phyloP scores from a whole-genome alignment of 2,797 vertebrate genomes.

The Somateria mollissima region DNA sequence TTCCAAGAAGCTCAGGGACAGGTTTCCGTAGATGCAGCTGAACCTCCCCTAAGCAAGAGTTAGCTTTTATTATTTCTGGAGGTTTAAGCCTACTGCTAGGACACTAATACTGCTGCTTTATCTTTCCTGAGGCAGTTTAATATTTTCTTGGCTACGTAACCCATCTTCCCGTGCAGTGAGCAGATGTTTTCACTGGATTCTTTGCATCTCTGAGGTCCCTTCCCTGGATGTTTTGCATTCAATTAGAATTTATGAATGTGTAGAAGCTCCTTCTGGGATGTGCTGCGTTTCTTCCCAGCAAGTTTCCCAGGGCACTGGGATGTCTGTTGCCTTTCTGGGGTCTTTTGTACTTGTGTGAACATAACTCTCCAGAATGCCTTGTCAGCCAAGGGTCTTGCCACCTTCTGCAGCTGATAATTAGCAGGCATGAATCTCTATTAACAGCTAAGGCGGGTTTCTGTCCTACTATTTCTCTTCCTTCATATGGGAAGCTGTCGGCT shows the following conservation, averaged over 20 bases:
- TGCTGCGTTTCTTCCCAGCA: conserved; percentile 26
- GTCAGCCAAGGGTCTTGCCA: not conserved
- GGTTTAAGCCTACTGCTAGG: not conserved
- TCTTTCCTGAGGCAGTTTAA: conserved; percentile 43
- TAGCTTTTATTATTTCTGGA: conserved; percentile 19
- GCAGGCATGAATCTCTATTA: not conserved
- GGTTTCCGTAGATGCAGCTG: not conserved
- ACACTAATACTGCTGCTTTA: conserved; percentile 26
- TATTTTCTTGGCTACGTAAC: conserved; percentile 62
- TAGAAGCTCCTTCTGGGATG: conserved; percentile 57
- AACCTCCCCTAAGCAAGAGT: not conserved
- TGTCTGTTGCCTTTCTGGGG: conserved; percentile 7
- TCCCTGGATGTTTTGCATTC: conserved; percentile 64
- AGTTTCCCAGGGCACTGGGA: conserved; percentile 12
- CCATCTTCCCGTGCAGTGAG: not conserved
- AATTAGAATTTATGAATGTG: conserved; percentile 62
- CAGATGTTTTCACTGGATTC: conserved; percentile 68
- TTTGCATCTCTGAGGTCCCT: conserved; percentile 56
- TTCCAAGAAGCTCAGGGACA: not conserved
- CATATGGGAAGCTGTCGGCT: not conserved
- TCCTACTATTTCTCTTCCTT: not conserved
- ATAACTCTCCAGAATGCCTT: not conserved
- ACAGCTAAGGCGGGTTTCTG: not conserved
- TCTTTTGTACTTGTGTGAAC: not conserved
- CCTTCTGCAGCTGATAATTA: not conserved